Base-by-base conservation (phyloP, 2,888 invertebrate species). In the Anthrax anthrax region DNA sequence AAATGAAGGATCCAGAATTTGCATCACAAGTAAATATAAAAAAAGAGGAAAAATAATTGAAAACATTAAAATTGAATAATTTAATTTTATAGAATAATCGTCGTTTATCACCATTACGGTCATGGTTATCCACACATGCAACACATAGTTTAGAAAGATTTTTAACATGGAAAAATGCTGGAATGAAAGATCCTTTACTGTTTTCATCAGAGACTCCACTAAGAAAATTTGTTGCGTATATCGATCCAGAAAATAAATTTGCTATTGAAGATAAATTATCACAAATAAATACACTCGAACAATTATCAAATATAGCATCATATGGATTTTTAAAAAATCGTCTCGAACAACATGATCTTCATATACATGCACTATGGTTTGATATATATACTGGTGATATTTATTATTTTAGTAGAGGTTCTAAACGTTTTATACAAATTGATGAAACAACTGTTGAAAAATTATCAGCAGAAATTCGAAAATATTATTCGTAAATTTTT, bases 371-470 rank as follows among this genome's bases (percentile, higher is more conserved):
- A 0, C 71, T 97, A 37, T 97, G 96, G 96, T 95, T 96, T 64
- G 96, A 96, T 64, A 90, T 97, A 63, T 94, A 94, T 63, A 90
- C 91, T 0, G 96, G 94, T 0, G 91, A 95, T 65, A 87, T 96
- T 58, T 91, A 89, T 65, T 90, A 88, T 67, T 96, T 96, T 62
- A 92, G 91, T 61, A 76, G 92, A 56, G 79, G 82, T 27, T 79
- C 82, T 39, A 91, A 94, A 66, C 71, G 75, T 48, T 96, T 94
- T 65, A 72, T 94, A 16, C 78, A 84, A 54, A 83, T 96, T 47
- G 87, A 89, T 60, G 94, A 95, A 67, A 69, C 77, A 2, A 84
- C 79, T 27, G 82, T 88, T 53, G 80, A 81, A 41, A 74, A 73
- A 49, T 72, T 94, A 51, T 68, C 85, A 47, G 73, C 77, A 38